Conservation (phyloP, 2,888 invertebrate species). For the Strigamia crassipes region DNA sequence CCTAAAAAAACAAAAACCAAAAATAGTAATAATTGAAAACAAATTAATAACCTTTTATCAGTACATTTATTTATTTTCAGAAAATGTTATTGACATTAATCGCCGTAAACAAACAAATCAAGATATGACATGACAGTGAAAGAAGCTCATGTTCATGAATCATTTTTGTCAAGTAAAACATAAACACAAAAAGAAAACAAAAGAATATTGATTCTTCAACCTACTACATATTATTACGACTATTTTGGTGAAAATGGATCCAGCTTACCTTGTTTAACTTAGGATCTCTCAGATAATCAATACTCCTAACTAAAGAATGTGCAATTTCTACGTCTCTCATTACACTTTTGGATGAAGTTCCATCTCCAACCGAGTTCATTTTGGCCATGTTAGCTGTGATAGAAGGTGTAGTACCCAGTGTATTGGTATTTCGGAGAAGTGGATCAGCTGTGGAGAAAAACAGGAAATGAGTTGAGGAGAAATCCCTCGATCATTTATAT, state of each 20-base stretch:
- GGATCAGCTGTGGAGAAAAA: not conserved
- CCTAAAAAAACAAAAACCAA: conserved; percentile 66
- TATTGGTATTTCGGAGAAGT: not conserved
- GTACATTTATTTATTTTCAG: no score
- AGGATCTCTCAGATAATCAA: not conserved
- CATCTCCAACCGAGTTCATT: not conserved
- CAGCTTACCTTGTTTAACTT: not conserved
- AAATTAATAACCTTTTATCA: no score
- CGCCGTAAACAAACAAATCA: no score
- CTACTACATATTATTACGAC: no score
- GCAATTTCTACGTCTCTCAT: not conserved
- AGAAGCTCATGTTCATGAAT: no score
- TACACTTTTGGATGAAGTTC: not conserved
- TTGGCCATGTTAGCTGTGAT: not conserved
- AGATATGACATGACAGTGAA: no score
- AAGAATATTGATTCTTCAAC: no score
- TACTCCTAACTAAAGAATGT: not conserved
- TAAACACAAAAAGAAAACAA: no score
- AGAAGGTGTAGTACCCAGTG: not conserved
- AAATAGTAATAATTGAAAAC: no score
- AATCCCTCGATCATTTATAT: not conserved
- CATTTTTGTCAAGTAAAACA: no score
- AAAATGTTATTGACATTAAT: no score
- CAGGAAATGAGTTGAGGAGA: not conserved
- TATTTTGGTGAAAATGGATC: no score